Percentiles rank a stretch among this genome's conserved stretches.
These are phyloP conservation scores for Indicator maculatus DNA, from an alignment of 2,113 vertebrate species.

Conservation along the genomic window DNA sequence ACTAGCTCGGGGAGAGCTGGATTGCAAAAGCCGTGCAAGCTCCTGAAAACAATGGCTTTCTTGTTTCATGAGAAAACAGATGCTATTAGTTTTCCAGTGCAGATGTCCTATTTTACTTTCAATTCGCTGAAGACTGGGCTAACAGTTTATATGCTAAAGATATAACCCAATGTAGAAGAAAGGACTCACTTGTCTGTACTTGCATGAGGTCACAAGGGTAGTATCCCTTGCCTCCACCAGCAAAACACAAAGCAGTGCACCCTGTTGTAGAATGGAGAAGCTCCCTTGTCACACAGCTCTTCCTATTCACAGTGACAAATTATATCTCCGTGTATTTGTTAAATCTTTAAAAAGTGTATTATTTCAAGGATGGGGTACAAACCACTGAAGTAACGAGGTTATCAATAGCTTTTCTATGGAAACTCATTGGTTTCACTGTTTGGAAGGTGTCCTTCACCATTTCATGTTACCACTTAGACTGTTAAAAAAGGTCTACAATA, in stretches of 20 bases:
- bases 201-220: not conserved
- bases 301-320: not conserved
- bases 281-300: not conserved
- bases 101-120: conserved; percentile 42
- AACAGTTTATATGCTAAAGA: conserved; percentile 8
- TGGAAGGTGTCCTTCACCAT: not conserved
- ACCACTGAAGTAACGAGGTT: not conserved
- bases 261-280: not conserved
- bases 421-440: not conserved
- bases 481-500: not conserved
- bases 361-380: not conserved
- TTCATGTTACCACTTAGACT: not conserved
- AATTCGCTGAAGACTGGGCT: not conserved
- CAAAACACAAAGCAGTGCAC: not conserved
- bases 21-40: not conserved
- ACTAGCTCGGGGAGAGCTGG: not conserved
- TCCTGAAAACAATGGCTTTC: conserved; percentile 21
- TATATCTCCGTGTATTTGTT: not conserved
- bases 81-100: conserved; percentile 19
- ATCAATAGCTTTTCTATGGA: not conserved
- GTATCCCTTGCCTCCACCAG: not conserved
- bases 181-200: not conserved
- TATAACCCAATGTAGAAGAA: not conserved
- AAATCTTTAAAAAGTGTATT: not conserved
- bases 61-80: conserved; percentile 24